Base-by-base conservation (phyloP, 1,140 invertebrate genomes). In the Cherax destructor region DNA sequence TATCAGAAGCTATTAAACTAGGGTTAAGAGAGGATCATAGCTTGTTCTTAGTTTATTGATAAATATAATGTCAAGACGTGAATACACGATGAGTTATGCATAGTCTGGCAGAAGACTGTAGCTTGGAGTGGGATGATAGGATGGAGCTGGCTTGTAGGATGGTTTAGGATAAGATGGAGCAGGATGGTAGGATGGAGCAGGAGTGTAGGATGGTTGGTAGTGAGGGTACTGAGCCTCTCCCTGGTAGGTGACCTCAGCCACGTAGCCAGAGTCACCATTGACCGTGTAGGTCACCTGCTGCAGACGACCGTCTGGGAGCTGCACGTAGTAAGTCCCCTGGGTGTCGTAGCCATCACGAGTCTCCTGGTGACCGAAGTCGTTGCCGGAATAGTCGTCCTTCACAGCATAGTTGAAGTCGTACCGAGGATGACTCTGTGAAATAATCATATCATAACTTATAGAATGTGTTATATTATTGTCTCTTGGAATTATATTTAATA, bases 321-420 rank as follows among this genome's bases (percentile, higher is more conserved):
- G 69, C 24, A 74, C 69, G 24, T 74, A 74, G 69, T 74, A 74
- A 4, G 24, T 30, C n/a, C 69, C 69, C n/a, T 30, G 69, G 24
- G 69, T 74, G 69, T 30, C 7, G 24, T 74, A 74, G 69, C 69
- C 69, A n/a, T 74, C 69, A 30, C 69, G n/a, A 74, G n/a, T 6
- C 24, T 74, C 69, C 24, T 74, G n/a, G 69, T 74, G 69, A n/a
- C 69, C 69, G 11, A 74, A 74, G 69, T 74, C 69, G n/a, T 74
- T 30, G n/a, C 69, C 69, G 4, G 69, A 30, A n/a, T 74, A 74
- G 24, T 74, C 69, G 69, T 74, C 69, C n/a, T 30, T 24, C n/a
- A 74, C 69, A n/a, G n/a, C 24, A n/a, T 74, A 74, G 24, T 30
- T 74, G 24, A 74, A 74, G 69, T 74, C 24, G 69, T 74, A 74